Evolutionary conservation across 2,888 invertebrate species (phyloP).

Genomic region (Leucozona laternaria): DNA sequence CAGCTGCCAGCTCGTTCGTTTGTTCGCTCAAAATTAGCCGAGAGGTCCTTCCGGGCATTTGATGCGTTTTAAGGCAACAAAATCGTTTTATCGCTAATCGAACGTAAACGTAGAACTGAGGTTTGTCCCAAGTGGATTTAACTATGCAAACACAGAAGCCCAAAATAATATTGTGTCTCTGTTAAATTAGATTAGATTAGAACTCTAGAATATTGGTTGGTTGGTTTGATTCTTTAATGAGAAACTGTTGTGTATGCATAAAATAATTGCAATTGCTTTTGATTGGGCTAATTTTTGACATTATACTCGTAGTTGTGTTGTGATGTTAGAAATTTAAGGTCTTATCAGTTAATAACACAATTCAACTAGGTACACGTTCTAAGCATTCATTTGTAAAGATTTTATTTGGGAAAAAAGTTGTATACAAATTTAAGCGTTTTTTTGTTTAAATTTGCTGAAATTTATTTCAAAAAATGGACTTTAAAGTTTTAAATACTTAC

Average conservation of each 20-base stretch:
- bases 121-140: slow-evolving; percentile 65
- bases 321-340: background rate
- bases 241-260: background rate
- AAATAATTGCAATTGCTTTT: slow-evolving; percentile 14
- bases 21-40: slow-evolving; percentile 43
- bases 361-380: background rate
- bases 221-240: slow-evolving; percentile 24
- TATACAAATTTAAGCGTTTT: too few species aligned
- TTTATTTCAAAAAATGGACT: too few species aligned
- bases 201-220: slow-evolving; percentile 37
- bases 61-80: slow-evolving; percentile 55
- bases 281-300: slow-evolving; percentile 26
- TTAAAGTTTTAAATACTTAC: too few species aligned
- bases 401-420: background rate
- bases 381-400: background rate
- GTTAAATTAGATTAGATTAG: slow-evolving; percentile 46
- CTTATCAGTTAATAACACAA: background rate
- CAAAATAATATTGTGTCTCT: slow-evolving; percentile 30
- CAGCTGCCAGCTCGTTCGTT: background rate
- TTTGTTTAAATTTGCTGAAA: too few species aligned
- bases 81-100: slow-evolving; percentile 66
- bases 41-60: slow-evolving; percentile 65
- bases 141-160: slow-evolving; percentile 22
- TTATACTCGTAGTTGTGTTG: too few species aligned
- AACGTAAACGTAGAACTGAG: slow-evolving; percentile 69